These are phyloP conservation scores for Lethrus apterus DNA, from an alignment of 1,140 invertebrate species.

Conservation along the genomic window DNA sequence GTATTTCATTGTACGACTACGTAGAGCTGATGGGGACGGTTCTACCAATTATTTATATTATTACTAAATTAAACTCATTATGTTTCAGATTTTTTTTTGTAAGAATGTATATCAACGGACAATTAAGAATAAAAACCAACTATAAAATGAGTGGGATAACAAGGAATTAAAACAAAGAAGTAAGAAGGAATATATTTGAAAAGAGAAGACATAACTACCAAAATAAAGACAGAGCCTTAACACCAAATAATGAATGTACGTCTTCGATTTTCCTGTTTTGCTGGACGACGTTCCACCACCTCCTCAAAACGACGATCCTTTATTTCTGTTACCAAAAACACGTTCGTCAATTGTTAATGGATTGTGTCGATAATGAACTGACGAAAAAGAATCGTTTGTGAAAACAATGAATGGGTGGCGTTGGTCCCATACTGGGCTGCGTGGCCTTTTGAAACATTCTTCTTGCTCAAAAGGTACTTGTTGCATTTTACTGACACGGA, in stretches of 20 bases:
- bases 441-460: constrained; percentile 95
- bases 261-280: constrained; percentile 96
- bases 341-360: constrained; percentile 65
- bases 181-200: too few species aligned
- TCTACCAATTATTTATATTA: too few species aligned
- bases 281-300: constrained; percentile 72
- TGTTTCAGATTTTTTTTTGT: too few species aligned
- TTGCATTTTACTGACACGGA: constrained; percentile 68
- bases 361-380: constrained; percentile 80
- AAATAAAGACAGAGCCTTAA: too few species aligned
- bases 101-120: too few species aligned
- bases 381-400: constrained; percentile 74
- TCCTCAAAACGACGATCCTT: constrained; percentile 58
- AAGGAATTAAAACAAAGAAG: too few species aligned
- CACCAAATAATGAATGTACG: constrained; percentile 84
- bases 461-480: constrained; percentile 72
- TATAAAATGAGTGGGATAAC: too few species aligned
- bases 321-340: constrained; percentile 83
- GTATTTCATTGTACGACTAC: too few species aligned
- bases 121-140: too few species aligned
- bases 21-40: too few species aligned
- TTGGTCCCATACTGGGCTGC: constrained; percentile 94
- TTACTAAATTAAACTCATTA: too few species aligned
- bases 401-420: constrained; percentile 82
- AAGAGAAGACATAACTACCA: too few species aligned